Evolutionary conservation across 2,888 invertebrate species (phyloP).

Genomic region (Eumacrocentrus americanus): DNA sequence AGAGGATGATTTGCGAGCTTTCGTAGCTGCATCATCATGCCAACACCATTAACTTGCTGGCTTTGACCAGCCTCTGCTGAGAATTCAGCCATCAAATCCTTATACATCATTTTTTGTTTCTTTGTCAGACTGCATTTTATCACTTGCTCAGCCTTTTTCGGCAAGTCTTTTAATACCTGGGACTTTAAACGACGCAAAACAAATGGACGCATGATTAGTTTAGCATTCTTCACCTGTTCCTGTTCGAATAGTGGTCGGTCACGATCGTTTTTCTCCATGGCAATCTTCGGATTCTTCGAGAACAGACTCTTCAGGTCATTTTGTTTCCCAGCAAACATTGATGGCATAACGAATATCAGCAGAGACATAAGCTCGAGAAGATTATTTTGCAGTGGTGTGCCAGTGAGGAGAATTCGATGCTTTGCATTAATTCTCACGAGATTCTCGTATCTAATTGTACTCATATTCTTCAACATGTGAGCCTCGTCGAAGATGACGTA

Average conservation of each 20-base stretch:
- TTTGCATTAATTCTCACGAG: slow-evolving; percentile 86
- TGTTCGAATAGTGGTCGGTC: slow-evolving; percentile 84
- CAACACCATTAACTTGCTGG: slow-evolving; percentile 50
- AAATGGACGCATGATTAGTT: slow-evolving; percentile 95
- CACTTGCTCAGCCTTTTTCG: slow-evolving; percentile 78
- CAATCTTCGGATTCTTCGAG: slow-evolving; percentile 72
- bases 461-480: slow-evolving; percentile 98
- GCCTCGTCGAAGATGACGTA: slow-evolving; percentile 97
- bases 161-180: slow-evolving; percentile 86
- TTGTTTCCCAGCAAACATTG: slow-evolving; percentile 87
- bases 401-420: slow-evolving; percentile 87
- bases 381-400: slow-evolving; percentile 96
- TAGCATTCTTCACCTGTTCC: slow-evolving; percentile 90
- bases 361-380: slow-evolving; percentile 94
- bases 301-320: slow-evolving; percentile 88
- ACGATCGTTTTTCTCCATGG: slow-evolving; percentile 62
- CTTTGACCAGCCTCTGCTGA: slow-evolving; percentile 51
- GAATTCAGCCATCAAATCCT: slow-evolving; percentile 68
- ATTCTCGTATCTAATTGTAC: slow-evolving; percentile 87
- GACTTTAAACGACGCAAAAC: slow-evolving; percentile 85
- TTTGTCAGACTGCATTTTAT: slow-evolving; percentile 73
- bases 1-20: slow-evolving; percentile 95
- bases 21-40: slow-evolving; percentile 90
- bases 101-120: slow-evolving; percentile 78
- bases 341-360: slow-evolving; percentile 94